Percentiles rank a stretch among this genome's conserved stretches.
These are phyloP conservation scores for Dissostichus mawsoni DNA, from an alignment of 2,113 vertebrate genomes.

Conservation along the genomic window DNA sequence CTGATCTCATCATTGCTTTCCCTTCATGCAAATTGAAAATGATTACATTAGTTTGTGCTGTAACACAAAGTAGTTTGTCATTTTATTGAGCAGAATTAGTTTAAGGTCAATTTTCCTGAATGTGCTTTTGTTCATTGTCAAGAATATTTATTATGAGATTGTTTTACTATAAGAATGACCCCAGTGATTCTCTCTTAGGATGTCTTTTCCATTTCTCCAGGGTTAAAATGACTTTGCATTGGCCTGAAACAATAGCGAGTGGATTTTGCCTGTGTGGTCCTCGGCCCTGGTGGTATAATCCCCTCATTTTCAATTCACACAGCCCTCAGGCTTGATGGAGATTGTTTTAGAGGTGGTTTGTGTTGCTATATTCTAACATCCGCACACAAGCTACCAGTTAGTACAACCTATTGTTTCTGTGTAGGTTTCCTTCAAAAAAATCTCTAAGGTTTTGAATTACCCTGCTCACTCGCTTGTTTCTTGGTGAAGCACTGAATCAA, in stretches of 20 bases:
- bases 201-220: conserved; percentile 29
- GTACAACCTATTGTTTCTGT: conserved; percentile 67
- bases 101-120: conserved; percentile 3
- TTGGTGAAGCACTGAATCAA: conserved; percentile 65
- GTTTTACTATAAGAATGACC: conserved; percentile 17
- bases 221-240: conserved; percentile 49
- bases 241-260: conserved; percentile 62
- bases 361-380: conserved; percentile 73
- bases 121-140: conserved; percentile 31
- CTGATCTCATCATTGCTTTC: background rate
- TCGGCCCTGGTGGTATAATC: conserved; percentile 69
- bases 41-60: background rate
- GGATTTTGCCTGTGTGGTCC: conserved; percentile 59
- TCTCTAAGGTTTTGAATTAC: conserved; percentile 73
- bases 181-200: conserved; percentile 32
- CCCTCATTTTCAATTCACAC: conserved; percentile 73
- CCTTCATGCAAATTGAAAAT: background rate
- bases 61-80: background rate
- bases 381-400: conserved; percentile 63
- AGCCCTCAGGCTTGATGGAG: conserved; percentile 66
- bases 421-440: conserved; percentile 25
- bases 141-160: conserved; percentile 17
- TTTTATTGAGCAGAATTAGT: background rate
- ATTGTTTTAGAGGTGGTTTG: conserved; percentile 72
- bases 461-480: conserved; percentile 67